phyloP scores from a whole-genome alignment of 2,797 vertebrate species.

The Podarcis lilfordi region DNA sequence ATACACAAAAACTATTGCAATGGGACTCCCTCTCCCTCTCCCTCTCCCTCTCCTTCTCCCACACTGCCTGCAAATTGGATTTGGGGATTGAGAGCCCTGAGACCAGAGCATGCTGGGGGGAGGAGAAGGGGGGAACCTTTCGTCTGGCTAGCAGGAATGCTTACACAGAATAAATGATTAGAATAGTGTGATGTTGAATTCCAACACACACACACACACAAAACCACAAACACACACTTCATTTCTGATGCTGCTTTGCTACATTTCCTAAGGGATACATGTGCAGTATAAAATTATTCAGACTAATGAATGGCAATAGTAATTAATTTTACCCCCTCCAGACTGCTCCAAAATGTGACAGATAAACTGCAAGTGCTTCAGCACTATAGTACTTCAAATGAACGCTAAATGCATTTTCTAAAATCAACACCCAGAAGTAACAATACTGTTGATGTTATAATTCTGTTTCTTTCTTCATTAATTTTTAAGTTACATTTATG shows the following conservation, averaged over 20 bases:
- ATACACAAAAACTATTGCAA: no score
- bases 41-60: no score
- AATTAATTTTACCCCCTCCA: slow-evolving; percentile 31
- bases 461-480: neutral
- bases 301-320: slow-evolving; percentile 52
- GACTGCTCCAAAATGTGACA: slow-evolving; percentile 36
- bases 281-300: slow-evolving; percentile 62
- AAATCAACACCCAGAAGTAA: neutral
- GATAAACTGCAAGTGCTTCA: slow-evolving; percentile 21
- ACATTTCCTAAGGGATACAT: slow-evolving; percentile 51
- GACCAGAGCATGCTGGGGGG: no score
- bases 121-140: no score
- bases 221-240: slow-evolving; percentile 21
- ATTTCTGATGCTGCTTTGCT: slow-evolving; percentile 42
- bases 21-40: no score
- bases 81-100: no score
- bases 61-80: no score
- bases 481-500: slow-evolving; percentile 16
- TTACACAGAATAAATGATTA: no score
- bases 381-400: neutral
- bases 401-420: neutral
- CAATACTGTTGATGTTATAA: slow-evolving; percentile 43
- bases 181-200: no score
- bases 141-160: no score
- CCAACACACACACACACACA: no score